Percentiles rank a stretch among this genome's conserved stretches.
Evolutionary conservation across 2,797 vertebrate species (phyloP).

Genomic region (Scolopax bukidnonensis): DNA sequence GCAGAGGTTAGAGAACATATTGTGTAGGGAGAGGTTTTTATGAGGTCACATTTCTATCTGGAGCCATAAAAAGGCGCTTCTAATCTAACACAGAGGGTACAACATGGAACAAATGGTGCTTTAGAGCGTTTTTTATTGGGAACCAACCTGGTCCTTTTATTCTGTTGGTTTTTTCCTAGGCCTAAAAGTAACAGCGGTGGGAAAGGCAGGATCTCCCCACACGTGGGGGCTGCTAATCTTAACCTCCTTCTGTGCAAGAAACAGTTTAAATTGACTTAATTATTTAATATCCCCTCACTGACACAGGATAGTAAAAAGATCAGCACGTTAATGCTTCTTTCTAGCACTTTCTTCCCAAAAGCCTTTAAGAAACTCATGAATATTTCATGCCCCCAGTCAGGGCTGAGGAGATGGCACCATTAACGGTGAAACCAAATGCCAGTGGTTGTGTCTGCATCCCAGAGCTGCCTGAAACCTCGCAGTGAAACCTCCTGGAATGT

Average conservation of each 20-base stretch:
- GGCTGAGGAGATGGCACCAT: slow-evolving; percentile 53
- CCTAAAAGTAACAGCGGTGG: not conserved
- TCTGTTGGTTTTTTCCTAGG: not conserved
- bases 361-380: slow-evolving; percentile 73
- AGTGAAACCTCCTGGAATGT: not conserved
- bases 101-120: not conserved
- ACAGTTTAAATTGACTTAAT: slow-evolving; percentile 65
- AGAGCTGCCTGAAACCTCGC: not conserved
- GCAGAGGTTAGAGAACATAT: not conserved
- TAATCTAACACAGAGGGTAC: not conserved
- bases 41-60: not conserved
- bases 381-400: slow-evolving; percentile 68
- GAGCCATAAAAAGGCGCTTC: not conserved
- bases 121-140: not conserved
- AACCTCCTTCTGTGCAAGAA: slow-evolving; percentile 55
- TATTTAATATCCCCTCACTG: slow-evolving; percentile 61
- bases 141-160: not conserved
- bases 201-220: not conserved
- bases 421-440: slow-evolving; percentile 61
- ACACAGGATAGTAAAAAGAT: slow-evolving; percentile 45
- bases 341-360: slow-evolving; percentile 66
- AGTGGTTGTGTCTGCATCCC: not conserved
- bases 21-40: not conserved
- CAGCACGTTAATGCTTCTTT: slow-evolving; percentile 63
- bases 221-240: not conserved